These are phyloP conservation scores for Ctenomys sociabilis DNA, from an alignment of 2,113 vertebrate species.

Conservation along the genomic window DNA sequence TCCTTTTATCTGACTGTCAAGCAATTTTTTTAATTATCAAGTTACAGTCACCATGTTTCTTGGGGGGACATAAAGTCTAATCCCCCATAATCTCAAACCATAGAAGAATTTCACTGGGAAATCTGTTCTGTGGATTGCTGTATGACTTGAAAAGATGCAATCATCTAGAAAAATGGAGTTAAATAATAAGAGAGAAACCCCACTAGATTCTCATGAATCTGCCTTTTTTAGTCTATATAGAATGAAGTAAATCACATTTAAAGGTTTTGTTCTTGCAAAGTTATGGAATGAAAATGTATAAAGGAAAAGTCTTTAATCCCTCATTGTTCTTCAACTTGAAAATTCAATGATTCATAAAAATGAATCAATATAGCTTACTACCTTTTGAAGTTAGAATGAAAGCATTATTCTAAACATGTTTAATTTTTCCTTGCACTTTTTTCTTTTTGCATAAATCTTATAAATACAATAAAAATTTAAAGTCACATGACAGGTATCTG, in stretches of 20 bases:
- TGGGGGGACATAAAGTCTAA: background rate
- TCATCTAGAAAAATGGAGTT: background rate
- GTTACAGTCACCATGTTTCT: background rate
- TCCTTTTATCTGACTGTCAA: background rate
- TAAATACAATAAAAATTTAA: background rate
- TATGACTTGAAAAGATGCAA: background rate
- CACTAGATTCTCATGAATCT: background rate
- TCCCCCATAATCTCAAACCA: background rate
- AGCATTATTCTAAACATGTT: background rate
- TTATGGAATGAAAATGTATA: background rate
- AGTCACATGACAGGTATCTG: too few relatives aligned
- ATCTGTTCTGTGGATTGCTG: background rate
- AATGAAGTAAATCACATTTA: background rate
- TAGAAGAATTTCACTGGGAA: background rate
- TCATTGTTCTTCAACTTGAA: background rate
- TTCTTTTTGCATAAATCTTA: background rate
- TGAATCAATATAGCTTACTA: background rate
- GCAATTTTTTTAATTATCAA: background rate
- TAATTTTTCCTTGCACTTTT: background rate
- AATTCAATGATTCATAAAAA: background rate
- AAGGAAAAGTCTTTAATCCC: background rate
- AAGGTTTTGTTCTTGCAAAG: background rate
- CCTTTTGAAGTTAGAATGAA: background rate
- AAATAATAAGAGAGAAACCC: background rate
- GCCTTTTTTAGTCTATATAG: background rate